Evolutionary conservation across 1,140 invertebrate species (phyloP).

Genomic region (Drosophila yakuba): DNA sequence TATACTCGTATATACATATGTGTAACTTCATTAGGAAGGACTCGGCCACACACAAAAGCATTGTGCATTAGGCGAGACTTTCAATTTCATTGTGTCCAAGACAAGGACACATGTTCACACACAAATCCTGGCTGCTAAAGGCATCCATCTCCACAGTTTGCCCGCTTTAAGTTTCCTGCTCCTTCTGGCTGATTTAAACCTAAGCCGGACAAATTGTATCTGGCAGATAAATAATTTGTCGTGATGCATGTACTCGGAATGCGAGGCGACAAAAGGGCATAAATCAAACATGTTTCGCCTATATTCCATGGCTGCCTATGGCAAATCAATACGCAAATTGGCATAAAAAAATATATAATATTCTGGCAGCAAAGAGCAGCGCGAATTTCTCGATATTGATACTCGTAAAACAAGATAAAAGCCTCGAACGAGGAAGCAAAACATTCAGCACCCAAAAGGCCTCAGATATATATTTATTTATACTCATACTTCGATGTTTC

Average conservation of each 20-base stretch:
- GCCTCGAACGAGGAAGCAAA: slow-evolving; percentile 41
- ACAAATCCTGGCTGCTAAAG: slow-evolving; percentile 23
- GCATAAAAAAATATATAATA: slow-evolving; percentile 56
- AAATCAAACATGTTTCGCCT: slow-evolving; percentile 64
- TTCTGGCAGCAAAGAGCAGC: slow-evolving; percentile 35
- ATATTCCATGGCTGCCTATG: slow-evolving; percentile 24
- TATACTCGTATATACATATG: neutral
- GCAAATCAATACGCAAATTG: slow-evolving; percentile 80
- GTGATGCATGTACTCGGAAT: slow-evolving; percentile 28
- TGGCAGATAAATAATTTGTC: slow-evolving; percentile 39
- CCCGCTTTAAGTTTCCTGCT: neutral
- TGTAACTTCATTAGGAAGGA: slow-evolving; percentile 15
- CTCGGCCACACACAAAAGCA: neutral
- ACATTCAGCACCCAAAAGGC: slow-evolving; percentile 9
- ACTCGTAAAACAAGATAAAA: slow-evolving; percentile 67
- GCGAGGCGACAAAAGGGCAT: slow-evolving; percentile 51
- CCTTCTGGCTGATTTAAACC: slow-evolving; percentile 23
- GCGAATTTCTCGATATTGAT: slow-evolving; percentile 57
- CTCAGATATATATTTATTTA: neutral
- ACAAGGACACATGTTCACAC: slow-evolving; percentile 35
- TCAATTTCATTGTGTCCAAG: slow-evolving; percentile 55
- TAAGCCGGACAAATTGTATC: slow-evolving; percentile 26
- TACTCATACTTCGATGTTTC: slow-evolving; percentile 2
- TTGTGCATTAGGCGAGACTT: slow-evolving; percentile 46
- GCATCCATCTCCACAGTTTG: neutral